Evolutionary conservation across 2,888 invertebrate genomes (phyloP).

Genomic region (Ophion obscuratus): DNA sequence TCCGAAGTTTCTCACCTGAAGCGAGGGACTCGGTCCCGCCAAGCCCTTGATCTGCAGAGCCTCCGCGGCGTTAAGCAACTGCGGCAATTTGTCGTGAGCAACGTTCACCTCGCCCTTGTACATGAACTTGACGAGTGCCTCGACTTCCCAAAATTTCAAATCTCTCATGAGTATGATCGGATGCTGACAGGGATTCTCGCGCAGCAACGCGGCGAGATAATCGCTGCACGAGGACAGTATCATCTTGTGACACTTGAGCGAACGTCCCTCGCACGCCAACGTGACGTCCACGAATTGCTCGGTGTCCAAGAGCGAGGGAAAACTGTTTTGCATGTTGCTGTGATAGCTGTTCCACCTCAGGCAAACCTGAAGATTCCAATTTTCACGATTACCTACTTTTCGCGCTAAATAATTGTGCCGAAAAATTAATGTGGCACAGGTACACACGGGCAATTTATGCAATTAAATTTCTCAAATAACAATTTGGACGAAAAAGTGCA

Average conservation of each 20-base stretch:
- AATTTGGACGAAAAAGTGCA: too few relatives aligned
- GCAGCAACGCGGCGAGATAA: constrained; percentile 91
- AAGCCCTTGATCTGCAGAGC: constrained; percentile 92
- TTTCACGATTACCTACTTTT: neutral
- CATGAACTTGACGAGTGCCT: constrained; percentile 95
- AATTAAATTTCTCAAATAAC: too few relatives aligned
- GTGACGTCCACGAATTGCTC: constrained; percentile 96
- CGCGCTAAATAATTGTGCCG: neutral
- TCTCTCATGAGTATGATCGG: constrained; percentile 94
- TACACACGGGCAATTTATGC: too few relatives aligned
- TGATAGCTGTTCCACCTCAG: constrained; percentile 94
- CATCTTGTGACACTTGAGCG: constrained; percentile 94
- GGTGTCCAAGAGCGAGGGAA: constrained; percentile 90
- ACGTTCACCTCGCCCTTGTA: constrained; percentile 96
- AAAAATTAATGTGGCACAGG: too few relatives aligned
- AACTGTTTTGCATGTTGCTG: constrained; percentile 91
- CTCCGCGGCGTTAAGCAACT: constrained; percentile 93
- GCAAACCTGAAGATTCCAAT: constrained; percentile 86
- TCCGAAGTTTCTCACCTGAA: constrained; percentile 73
- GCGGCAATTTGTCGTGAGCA: constrained; percentile 92
- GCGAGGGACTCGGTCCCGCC: constrained; percentile 80
- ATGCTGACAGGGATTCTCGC: constrained; percentile 94
- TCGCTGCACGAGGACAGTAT: constrained; percentile 94
- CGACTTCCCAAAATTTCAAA: constrained; percentile 93
- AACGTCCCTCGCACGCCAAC: constrained; percentile 93